A percentile compares a stretch with the other conserved stretches of the same genome.
phyloP scores from a whole-genome alignment of 2,113 vertebrate genomes.

The Lophius piscatorius region DNA sequence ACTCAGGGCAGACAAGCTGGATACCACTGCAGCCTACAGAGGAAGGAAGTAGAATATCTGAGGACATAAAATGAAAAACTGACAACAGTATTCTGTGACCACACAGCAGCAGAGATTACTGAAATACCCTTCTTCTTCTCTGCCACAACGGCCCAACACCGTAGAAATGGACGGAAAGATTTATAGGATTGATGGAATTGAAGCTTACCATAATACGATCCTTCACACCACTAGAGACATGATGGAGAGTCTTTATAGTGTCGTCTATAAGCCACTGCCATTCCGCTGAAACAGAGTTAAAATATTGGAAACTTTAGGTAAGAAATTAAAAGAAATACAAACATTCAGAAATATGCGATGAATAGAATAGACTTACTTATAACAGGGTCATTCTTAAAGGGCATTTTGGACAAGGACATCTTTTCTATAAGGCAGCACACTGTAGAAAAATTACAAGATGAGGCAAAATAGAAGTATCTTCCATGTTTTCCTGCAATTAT shows the following conservation, averaged over 20 bases:
- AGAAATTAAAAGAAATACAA: neutral
- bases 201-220: constrained; percentile 84
- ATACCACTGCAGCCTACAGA: constrained; percentile 81
- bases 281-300: constrained; percentile 73
- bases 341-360: neutral
- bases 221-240: constrained; percentile 77
- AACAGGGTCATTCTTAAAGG: constrained; percentile 84
- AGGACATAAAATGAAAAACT: neutral
- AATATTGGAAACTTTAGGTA: neutral
- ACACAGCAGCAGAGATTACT: no score
- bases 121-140: no score
- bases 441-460: constrained; percentile 54
- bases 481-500: neutral
- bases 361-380: constrained; percentile 79
- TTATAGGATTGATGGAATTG: neutral
- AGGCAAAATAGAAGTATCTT: neutral
- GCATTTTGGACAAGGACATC: constrained; percentile 90
- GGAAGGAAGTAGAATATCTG: neutral
- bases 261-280: constrained; percentile 94
- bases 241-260: constrained; percentile 85
- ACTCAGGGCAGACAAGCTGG: constrained; percentile 86
- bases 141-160: no score
- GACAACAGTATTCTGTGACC: neutral
- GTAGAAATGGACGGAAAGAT: no score
- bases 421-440: constrained; percentile 92